Evolutionary conservation across 2,888 invertebrate genomes (phyloP).

Genomic region (Himalopsyche tibetana): DNA sequence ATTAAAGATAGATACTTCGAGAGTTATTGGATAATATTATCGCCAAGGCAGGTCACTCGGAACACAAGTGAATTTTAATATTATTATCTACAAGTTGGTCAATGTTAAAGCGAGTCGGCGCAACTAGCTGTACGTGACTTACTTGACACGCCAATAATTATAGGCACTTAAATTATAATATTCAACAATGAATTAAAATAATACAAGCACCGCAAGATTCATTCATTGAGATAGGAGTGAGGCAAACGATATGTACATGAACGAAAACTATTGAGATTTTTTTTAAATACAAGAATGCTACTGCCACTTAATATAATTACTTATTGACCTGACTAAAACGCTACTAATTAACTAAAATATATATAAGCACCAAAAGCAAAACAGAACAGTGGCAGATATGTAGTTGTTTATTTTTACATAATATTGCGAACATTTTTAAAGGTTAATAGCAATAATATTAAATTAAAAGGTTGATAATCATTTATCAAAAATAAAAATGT

Average conservation of each 20-base stretch:
- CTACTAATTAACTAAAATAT: too few relatives aligned
- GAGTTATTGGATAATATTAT: not conserved
- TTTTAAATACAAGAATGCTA: too few relatives aligned
- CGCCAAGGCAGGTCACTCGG: conserved; percentile 23
- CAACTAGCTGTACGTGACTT: not conserved
- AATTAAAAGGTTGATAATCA: too few relatives aligned
- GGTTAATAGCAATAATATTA: too few relatives aligned
- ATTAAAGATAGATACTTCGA: not conserved
- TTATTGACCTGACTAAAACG: too few relatives aligned
- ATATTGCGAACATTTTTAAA: too few relatives aligned
- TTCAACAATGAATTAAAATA: conserved; percentile 13
- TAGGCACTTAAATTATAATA: conserved; percentile 11
- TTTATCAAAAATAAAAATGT: too few relatives aligned
- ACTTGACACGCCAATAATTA: conserved; percentile 6
- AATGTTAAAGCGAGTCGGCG: conserved; percentile 6
- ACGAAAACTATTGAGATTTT: too few relatives aligned
- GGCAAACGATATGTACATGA: not conserved
- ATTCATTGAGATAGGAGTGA: not conserved
- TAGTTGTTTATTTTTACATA: too few relatives aligned
- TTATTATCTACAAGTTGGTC: conserved; percentile 4
- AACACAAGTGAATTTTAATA: conserved; percentile 23
- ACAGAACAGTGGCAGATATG: too few relatives aligned
- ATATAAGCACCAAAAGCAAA: too few relatives aligned
- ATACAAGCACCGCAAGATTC: not conserved
- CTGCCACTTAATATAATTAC: too few relatives aligned